Conservation (phyloP, 2,113 vertebrate species). For the Oenanthe melanoleuca region DNA sequence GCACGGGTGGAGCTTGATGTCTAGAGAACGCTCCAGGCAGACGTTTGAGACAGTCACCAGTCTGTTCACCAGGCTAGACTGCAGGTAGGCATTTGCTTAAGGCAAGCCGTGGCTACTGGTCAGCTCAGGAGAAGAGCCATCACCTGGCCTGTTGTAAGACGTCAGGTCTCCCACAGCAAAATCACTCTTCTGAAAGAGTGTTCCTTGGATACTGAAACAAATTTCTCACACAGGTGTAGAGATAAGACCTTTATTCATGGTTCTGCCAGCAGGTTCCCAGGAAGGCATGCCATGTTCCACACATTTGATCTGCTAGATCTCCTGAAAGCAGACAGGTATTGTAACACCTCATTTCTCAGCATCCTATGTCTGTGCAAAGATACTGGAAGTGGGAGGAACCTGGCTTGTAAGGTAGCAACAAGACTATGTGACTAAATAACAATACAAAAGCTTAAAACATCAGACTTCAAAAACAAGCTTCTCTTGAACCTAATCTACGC, state of each 20-base stretch:
- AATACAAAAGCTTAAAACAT: neutral
- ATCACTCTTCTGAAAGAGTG: rapidly evolving
- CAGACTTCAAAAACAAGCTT: neutral
- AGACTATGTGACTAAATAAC: neutral
- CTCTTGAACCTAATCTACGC: neutral
- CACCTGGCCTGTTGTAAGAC: too few species aligned
- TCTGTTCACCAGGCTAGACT: neutral
- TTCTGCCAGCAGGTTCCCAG: neutral
- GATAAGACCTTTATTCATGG: neutral
- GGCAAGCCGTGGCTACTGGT: too few species aligned
- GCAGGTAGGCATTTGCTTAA: neutral
- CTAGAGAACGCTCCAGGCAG: neutral
- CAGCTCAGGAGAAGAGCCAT: too few species aligned
- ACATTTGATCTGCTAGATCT: neutral
- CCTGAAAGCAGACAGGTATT: neutral
- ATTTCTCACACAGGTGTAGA: neutral
- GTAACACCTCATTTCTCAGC: neutral
- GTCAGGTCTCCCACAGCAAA: too few species aligned
- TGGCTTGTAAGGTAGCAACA: neutral
- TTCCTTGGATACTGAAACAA: neutral
- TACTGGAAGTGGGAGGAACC: neutral
- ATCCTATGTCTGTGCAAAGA: neutral
- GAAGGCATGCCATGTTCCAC: neutral
- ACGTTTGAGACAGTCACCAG: neutral
- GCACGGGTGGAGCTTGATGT: rapidly evolving